Evolutionary conservation across 1,140 invertebrate genomes (phyloP), one percentile per base, ranked within the genome.

Genomic region (Mesaphorura yosii): DNA sequence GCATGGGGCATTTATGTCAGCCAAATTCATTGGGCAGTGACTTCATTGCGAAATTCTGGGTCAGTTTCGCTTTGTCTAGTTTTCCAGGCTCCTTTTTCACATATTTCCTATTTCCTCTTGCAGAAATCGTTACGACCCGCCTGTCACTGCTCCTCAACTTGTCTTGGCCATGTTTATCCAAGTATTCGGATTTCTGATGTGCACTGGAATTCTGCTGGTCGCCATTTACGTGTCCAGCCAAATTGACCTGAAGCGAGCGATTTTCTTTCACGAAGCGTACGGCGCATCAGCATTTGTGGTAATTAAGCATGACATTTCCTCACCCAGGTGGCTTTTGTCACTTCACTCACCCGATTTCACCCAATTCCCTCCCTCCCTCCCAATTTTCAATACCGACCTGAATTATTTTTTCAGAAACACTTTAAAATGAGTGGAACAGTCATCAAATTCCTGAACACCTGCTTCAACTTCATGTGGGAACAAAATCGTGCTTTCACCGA

Each of bases 381-480:
- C n/a, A n/a, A n/a, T n/a, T n/a, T n/a, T n/a, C n/a, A n/a, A n/a
- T n/a, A n/a, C n/a, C n/a, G n/a, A n/a, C n/a, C 10, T 46, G 28
- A 15, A 7, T 46, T 20, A 34, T 10, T n/a, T 7, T 46, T 47
- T 6, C 25, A 53, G 51, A 47, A 46, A 48, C 44, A 48, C 25
- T 40, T 54, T 27, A 27, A 54, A 14, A 23, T 48, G 31, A n/a
- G 15, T 4, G 28, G 27, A 26, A 20, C 15, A n/a, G 34, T 54
- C 14, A 29, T 27, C 3, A 22, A 25, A 15, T 54, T 54, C 34
- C 17, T 44, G 3, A 42, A 48, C 17, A 15, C 15, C 2, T 34
- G 52, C 22, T 54, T 54, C 34, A 54, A 54, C 23, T 48, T 39
- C 45, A 54, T 54, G 52, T 54, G 52, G 52, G 2, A 28, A 3